phyloP scores from a whole-genome alignment of 92 coral and sea anemone genomes.

The Palythoa heliodiscus region DNA sequence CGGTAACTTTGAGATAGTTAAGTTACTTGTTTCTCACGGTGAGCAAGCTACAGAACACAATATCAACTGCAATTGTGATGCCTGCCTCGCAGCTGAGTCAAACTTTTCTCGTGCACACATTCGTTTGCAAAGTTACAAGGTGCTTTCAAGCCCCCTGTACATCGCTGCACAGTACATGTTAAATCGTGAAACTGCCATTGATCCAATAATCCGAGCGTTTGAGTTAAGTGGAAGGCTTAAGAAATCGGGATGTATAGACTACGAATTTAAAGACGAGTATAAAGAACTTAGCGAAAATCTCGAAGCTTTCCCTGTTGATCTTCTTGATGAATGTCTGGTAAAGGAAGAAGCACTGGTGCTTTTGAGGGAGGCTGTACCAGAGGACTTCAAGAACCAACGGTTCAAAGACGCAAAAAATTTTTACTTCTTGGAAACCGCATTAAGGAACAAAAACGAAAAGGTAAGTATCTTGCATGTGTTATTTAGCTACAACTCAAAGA shows the following conservation, averaged over 20 bases:
- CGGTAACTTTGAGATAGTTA: constrained; percentile 45
- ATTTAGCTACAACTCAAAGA: no score
- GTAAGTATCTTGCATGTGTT: not conserved
- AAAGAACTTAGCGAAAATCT: not conserved
- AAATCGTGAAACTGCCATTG: not conserved
- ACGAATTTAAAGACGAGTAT: constrained; percentile 52
- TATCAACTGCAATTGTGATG: not conserved
- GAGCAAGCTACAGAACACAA: constrained; percentile 20
- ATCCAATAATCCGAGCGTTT: constrained; percentile 42
- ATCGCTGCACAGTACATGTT: constrained; percentile 44
- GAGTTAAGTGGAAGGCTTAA: constrained; percentile 38
- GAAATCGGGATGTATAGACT: constrained; percentile 29
- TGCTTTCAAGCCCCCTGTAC: constrained; percentile 41
- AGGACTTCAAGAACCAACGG: not conserved
- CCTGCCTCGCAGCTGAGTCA: not conserved
- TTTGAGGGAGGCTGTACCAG: constrained; percentile 23
- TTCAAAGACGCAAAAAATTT: constrained; percentile 3
- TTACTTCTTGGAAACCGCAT: constrained; percentile 43
- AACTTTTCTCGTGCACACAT: constrained; percentile 26
- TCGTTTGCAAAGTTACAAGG: constrained; percentile 44
- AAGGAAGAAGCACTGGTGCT: constrained; percentile 51
- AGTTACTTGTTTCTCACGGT: constrained; percentile 43
- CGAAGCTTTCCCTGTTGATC: constrained; percentile 48
- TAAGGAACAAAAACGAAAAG: constrained; percentile 48
- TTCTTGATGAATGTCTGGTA: constrained; percentile 47